Evolutionary conservation across 2,797 vertebrate genomes (phyloP).

Genomic region (Poeciliopsis gracilis): DNA sequence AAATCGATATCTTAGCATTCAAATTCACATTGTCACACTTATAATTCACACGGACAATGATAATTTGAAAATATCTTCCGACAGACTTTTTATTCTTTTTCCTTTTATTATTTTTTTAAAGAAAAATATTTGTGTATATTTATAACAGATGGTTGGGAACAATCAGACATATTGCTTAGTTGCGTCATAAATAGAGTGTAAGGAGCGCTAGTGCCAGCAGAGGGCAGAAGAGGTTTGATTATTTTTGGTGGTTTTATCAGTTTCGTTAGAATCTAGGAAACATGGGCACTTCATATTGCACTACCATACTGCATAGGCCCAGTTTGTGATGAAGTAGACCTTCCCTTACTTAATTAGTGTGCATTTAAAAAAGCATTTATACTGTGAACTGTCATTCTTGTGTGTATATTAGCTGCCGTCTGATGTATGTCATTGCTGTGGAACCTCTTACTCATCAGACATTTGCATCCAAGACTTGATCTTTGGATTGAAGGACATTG

Average conservation of each 20-base stretch:
- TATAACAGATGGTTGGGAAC: neutral
- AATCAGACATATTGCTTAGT: neutral
- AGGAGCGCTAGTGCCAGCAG: neutral
- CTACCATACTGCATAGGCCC: neutral
- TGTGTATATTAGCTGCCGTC: neutral
- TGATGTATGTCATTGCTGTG: neutral
- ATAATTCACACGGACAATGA: too few species aligned
- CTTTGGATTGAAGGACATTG: neutral
- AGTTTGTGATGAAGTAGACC: neutral
- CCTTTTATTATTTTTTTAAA: neutral
- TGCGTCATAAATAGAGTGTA: neutral
- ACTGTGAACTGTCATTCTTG: neutral
- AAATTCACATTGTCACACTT: neutral
- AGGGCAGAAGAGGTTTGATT: slow-evolving; percentile 1
- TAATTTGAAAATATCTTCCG: too few species aligned
- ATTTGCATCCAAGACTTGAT: neutral
- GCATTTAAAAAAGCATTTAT: neutral
- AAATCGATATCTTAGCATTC: neutral
- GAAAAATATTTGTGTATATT: neutral
- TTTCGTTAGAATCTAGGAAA: too few species aligned
- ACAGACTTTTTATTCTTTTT: too few species aligned
- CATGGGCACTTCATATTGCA: neutral
- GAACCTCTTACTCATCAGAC: neutral
- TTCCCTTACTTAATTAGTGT: neutral
- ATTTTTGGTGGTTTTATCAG: too few species aligned